Evolutionary conservation across 2,113 vertebrate species (phyloP).

Genomic region (Epinephelus fuscoguttatus): DNA sequence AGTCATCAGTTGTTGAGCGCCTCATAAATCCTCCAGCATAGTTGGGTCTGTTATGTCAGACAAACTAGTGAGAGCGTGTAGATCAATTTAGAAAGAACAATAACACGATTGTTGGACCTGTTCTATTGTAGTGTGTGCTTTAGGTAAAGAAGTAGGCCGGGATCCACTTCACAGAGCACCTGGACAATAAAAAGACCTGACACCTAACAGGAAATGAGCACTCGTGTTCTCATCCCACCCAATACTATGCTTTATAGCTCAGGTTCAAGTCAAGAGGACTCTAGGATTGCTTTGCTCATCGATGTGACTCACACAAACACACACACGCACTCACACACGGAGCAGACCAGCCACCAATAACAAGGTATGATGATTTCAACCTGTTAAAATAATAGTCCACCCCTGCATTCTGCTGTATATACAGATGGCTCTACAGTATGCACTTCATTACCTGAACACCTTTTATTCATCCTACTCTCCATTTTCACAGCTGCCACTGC

Average conservation of each 20-base stretch:
- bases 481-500: constrained; percentile 66
- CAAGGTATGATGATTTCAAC: constrained; percentile 38
- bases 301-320: constrained; percentile 7
- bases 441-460: constrained; percentile 39
- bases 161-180: constrained; percentile 23
- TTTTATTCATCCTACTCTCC: constrained; percentile 46
- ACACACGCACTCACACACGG: background rate
- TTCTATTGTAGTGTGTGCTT: constrained; percentile 24
- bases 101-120: background rate
- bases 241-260: background rate
- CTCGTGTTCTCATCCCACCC: constrained; percentile 26
- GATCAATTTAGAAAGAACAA: constrained; percentile 10
- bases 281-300: constrained; percentile 22
- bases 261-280: constrained; percentile 15
- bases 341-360: constrained; percentile 32
- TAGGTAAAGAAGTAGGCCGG: background rate
- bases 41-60: constrained; percentile 43
- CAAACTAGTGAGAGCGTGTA: constrained; percentile 17
- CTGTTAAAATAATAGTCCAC: constrained; percentile 39
- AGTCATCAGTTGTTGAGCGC: constrained; percentile 48
- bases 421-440: constrained; percentile 41
- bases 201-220: constrained; percentile 58
- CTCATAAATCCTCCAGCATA: constrained; percentile 52
- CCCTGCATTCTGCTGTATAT: constrained; percentile 30
- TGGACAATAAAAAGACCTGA: constrained; percentile 39